Conservation (phyloP, 2,888 invertebrate genomes). For the Ptychoptera albimana region DNA sequence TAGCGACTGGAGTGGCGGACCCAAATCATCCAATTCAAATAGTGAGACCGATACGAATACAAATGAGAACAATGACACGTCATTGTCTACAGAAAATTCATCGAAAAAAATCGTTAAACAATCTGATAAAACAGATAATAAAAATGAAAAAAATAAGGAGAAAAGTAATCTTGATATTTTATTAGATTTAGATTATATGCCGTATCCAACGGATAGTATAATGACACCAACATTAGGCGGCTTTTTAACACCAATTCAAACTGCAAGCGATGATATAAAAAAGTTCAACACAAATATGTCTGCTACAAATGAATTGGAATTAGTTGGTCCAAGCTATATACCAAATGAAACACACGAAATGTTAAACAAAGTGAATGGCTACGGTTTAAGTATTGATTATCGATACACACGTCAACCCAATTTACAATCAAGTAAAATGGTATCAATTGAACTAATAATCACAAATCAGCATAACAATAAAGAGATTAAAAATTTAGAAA, state of each 20-base stretch:
- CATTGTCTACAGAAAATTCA: neutral
- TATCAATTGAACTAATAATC: conserved; percentile 63
- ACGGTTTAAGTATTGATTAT: conserved; percentile 44
- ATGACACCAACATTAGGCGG: conserved; percentile 74
- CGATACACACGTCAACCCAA: conserved; percentile 68
- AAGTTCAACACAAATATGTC: neutral
- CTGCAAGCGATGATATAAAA: conserved; percentile 12
- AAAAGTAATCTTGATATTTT: conserved; percentile 66
- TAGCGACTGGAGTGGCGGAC: too few species aligned
- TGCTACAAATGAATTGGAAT: conserved; percentile 29
- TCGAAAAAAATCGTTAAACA: conserved; percentile 6
- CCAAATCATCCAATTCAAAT: too few species aligned
- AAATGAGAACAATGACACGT: neutral
- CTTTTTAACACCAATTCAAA: conserved; percentile 46
- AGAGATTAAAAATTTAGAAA: conserved; percentile 42
- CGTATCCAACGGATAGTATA: conserved; percentile 39
- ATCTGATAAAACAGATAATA: conserved; percentile 12
- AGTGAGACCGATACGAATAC: too few species aligned
- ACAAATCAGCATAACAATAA: conserved; percentile 46
- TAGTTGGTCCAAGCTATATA: conserved; percentile 42
- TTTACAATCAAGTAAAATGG: conserved; percentile 66
- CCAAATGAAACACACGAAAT: conserved; percentile 44
- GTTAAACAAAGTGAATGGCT: conserved; percentile 54
- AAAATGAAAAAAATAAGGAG: conserved; percentile 17
- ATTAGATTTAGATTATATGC: conserved; percentile 62